A percentile compares a stretch with the other conserved stretches of the same genome.
Conservation (phyloP, 2,797 vertebrate species). For the Pseudochirops corinnae region DNA sequence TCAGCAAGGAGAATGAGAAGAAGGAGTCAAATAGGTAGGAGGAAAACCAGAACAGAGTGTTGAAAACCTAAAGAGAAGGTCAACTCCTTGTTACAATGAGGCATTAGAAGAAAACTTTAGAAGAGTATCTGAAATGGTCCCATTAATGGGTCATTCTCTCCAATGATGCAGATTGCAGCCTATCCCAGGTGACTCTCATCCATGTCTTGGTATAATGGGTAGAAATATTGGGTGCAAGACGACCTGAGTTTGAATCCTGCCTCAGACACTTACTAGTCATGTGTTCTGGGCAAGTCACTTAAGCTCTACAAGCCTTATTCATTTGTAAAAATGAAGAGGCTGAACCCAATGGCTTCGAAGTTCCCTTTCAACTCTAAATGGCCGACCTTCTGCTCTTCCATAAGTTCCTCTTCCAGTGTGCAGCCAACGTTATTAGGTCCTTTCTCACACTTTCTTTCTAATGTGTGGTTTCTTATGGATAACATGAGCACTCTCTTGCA, state of each 20-base stretch:
- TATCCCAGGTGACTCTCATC: neutral
- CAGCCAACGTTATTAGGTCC: neutral
- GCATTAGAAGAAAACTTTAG: neutral
- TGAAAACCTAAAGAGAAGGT: neutral
- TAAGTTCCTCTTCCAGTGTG: neutral
- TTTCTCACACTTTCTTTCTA: neutral
- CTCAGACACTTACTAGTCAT: neutral
- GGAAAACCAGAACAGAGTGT: neutral
- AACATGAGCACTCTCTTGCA: neutral
- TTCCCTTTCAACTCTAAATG: neutral
- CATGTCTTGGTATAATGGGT: neutral
- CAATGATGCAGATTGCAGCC: neutral
- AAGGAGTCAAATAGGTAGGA: neutral
- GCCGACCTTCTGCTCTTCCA: neutral
- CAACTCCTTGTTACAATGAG: neutral
- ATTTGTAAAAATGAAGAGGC: neutral
- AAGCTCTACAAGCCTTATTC: neutral
- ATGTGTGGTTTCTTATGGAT: neutral
- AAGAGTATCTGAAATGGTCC: neutral
- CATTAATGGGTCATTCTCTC: neutral
- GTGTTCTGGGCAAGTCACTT: neutral
- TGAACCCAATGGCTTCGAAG: neutral
- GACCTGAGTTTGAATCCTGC: neutral
- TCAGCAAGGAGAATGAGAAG: neutral
- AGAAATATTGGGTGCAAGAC: neutral